These are phyloP conservation scores for Cheilinus undulatus DNA, from an alignment of 2,113 vertebrate species.

Conservation along the genomic window DNA sequence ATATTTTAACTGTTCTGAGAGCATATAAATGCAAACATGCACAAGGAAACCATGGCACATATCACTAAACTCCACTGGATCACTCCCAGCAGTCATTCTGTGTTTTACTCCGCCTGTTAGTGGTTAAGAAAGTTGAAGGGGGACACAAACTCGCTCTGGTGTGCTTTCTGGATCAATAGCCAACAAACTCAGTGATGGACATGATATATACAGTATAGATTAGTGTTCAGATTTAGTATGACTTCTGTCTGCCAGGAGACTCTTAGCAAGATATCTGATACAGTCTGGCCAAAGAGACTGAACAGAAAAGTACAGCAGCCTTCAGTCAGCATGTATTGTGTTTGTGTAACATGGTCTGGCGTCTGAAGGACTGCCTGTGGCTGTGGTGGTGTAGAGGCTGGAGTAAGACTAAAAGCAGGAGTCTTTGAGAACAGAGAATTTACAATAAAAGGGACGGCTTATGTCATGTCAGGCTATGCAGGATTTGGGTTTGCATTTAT, in stretches of 20 bases:
- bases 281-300: constrained; percentile 26
- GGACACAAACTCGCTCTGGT: constrained; percentile 11
- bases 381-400: constrained; percentile 16
- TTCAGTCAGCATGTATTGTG: constrained; percentile 20
- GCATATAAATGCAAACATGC: constrained; percentile 10
- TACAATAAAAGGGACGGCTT: constrained; percentile 40
- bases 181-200: constrained; percentile 63
- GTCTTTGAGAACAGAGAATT: constrained; percentile 24
- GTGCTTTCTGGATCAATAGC: constrained; percentile 55
- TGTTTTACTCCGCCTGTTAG: constrained; percentile 53
- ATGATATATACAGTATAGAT: constrained; percentile 49
- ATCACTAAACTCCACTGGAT: constrained; percentile 18
- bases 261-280: constrained; percentile 43
- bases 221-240: constrained; percentile 47
- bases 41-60: constrained; percentile 44
- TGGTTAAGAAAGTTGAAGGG: constrained; percentile 15
- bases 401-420: constrained; percentile 6
- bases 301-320: constrained; percentile 12
- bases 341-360: constrained; percentile 40
- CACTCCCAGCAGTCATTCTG: constrained; percentile 40
- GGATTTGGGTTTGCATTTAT: constrained; percentile 47
- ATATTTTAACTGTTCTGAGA: not conserved
- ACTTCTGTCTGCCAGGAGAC: constrained; percentile 17
- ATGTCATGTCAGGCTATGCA: constrained; percentile 57
- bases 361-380: constrained; percentile 27